Evolutionary conservation across 92 coral and sea anemone genomes (phyloP).

Genomic region (Porites lobata): DNA sequence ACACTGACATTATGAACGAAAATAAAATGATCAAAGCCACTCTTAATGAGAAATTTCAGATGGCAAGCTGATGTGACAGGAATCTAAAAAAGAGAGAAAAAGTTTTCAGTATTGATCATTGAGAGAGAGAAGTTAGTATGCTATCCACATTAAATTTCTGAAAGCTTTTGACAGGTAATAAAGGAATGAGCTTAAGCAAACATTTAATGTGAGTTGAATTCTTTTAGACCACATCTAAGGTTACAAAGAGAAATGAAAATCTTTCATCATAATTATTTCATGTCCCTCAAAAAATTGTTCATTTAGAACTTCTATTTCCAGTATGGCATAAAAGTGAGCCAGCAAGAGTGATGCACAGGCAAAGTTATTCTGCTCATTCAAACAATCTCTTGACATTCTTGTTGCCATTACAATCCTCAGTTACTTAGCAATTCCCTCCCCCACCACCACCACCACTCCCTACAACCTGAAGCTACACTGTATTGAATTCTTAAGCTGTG

Average conservation of each 20-base stretch:
- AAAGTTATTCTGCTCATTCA: no score
- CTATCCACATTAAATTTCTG: background rate
- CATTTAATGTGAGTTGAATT: no score
- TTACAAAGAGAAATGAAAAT: no score
- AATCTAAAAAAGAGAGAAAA: conserved; percentile 48
- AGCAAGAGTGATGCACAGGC: no score
- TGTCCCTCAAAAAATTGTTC: no score
- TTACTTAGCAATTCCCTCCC: background rate
- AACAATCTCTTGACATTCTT: no score
- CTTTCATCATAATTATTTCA: no score
- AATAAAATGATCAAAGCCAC: conserved; percentile 89
- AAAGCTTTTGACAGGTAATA: background rate
- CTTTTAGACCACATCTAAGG: no score
- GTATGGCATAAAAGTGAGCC: no score
- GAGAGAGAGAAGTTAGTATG: background rate
- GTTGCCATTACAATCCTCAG: background rate
- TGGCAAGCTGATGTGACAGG: conserved; percentile 91
- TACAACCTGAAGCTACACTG: background rate
- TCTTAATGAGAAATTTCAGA: conserved; percentile 86
- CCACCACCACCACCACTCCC: background rate
- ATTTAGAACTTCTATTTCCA: no score
- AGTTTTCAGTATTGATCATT: background rate
- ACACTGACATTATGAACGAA: conserved; percentile 88
- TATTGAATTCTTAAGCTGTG: background rate
- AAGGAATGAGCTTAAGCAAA: no score